Evolutionary conservation across 1,140 invertebrate genomes (phyloP).

Genomic region (Drosophila funebris): DNA sequence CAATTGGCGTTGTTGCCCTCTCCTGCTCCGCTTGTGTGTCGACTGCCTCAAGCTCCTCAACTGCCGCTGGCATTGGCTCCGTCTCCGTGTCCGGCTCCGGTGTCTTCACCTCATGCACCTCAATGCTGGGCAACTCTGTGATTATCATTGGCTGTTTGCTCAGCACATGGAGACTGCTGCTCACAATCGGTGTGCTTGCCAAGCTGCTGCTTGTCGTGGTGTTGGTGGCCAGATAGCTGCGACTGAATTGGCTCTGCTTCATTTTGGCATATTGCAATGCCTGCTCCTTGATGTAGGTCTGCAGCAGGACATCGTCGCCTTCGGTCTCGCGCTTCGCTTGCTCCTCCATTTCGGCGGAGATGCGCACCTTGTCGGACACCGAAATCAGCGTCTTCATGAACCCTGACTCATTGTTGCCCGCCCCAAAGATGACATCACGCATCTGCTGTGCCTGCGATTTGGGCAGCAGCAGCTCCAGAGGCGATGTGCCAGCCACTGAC

Average conservation of each 20-base stretch:
- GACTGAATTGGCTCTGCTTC: constrained; percentile 87
- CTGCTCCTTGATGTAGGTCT: constrained; percentile 90
- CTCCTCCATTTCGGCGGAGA: constrained; percentile 67
- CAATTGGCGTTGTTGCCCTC: not conserved
- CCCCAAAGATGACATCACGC: constrained; percentile 76
- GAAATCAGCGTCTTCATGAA: constrained; percentile 81
- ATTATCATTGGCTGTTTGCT: constrained; percentile 29
- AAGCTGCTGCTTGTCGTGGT: constrained; percentile 8
- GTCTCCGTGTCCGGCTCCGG: constrained; percentile 30
- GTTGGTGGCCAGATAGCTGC: constrained; percentile 41
- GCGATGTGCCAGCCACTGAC: constrained; percentile 2
- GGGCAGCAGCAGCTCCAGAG: constrained; percentile 25
- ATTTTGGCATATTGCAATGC: constrained; percentile 90
- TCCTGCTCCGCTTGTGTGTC: constrained; percentile 43
- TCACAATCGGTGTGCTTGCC: not conserved
- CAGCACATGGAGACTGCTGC: not conserved
- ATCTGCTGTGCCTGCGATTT: constrained; percentile 79
- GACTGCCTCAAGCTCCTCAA: constrained; percentile 29
- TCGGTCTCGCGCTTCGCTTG: constrained; percentile 60
- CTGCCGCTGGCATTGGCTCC: not conserved
- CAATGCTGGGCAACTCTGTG: constrained; percentile 63
- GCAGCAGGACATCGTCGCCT: constrained; percentile 85
- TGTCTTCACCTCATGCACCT: constrained; percentile 67
- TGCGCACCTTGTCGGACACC: constrained; percentile 80
- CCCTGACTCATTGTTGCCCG: constrained; percentile 64